Conservation (phyloP, 2,797 vertebrate species). For the Sebastes taczanowskii region DNA sequence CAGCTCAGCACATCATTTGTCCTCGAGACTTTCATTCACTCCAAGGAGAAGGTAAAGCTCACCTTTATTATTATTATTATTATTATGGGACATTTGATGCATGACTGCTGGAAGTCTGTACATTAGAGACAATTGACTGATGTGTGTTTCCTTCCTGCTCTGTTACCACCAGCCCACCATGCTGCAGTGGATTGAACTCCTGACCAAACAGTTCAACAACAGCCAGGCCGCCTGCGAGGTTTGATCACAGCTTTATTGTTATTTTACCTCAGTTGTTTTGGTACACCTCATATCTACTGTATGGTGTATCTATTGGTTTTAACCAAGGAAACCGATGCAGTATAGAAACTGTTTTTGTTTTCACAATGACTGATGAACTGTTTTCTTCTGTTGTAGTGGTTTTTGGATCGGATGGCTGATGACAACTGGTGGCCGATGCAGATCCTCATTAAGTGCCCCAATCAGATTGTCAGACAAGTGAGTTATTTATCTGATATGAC, state of each 20-base stretch:
- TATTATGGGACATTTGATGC: rapidly evolving
- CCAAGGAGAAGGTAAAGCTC: conserved; percentile 94
- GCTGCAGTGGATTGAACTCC: conserved; percentile 99
- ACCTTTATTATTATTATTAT: not conserved
- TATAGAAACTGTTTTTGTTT: not conserved
- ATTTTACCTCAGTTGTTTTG: no score
- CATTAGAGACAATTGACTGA: not conserved
- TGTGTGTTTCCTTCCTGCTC: not conserved
- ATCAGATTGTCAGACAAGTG: conserved; percentile 99
- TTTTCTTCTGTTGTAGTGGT: conserved; percentile 86
- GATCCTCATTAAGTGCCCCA: conserved; percentile 99
- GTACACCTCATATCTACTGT: not conserved
- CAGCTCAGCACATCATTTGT: conserved; percentile 99
- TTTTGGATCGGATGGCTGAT: conserved; percentile 98
- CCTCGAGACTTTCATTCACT: conserved; percentile 98
- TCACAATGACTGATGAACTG: not conserved
- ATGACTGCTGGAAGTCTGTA: not conserved
- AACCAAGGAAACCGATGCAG: not conserved
- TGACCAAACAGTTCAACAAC: conserved; percentile 99
- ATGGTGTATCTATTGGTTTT: no score
- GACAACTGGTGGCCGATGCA: conserved; percentile 99
- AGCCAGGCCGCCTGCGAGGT: conserved; percentile 99
- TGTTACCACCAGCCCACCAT: conserved; percentile 89
- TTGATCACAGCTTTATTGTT: rapidly evolving
- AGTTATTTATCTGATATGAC: not conserved